Evolutionary conservation across 2,113 vertebrate genomes (phyloP).

Genomic region (Apistogramma diplotaenia): DNA sequence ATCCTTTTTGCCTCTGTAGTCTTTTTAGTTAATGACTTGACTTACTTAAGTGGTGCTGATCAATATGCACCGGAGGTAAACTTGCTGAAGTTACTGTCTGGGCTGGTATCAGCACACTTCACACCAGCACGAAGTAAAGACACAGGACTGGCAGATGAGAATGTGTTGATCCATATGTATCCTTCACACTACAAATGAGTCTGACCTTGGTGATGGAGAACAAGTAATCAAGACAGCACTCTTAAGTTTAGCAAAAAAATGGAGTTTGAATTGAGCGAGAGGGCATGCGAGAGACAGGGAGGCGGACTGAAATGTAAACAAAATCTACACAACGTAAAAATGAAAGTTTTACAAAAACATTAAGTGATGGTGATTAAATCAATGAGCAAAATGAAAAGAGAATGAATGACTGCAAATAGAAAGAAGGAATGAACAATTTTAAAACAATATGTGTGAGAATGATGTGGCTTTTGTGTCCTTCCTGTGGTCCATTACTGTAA

Average conservation of each 20-base stretch:
- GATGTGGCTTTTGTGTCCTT: constrained; percentile 38
- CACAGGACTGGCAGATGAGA: background rate
- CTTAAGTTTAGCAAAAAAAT: background rate
- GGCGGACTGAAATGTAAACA: background rate
- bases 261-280: background rate
- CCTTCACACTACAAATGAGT: background rate
- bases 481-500: constrained; percentile 55
- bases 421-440: background rate
- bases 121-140: constrained; percentile 19
- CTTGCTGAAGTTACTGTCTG: constrained; percentile 58
- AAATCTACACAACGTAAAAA: background rate
- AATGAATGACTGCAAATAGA: background rate
- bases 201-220: constrained; percentile 31
- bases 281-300: background rate
- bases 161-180: constrained; percentile 28
- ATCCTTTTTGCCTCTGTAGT: constrained; percentile 38
- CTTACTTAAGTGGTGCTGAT: constrained; percentile 58
- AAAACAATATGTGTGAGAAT: background rate
- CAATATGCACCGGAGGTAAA: constrained; percentile 63
- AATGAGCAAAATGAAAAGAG: background rate
- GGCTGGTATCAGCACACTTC: constrained; percentile 3
- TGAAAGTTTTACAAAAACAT: background rate
- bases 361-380: background rate
- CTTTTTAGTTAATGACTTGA: constrained; percentile 58
- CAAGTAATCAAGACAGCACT: background rate